These are phyloP conservation scores for Eristalis tenax DNA, from an alignment of 2,888 invertebrate genomes.

Conservation along the genomic window DNA sequence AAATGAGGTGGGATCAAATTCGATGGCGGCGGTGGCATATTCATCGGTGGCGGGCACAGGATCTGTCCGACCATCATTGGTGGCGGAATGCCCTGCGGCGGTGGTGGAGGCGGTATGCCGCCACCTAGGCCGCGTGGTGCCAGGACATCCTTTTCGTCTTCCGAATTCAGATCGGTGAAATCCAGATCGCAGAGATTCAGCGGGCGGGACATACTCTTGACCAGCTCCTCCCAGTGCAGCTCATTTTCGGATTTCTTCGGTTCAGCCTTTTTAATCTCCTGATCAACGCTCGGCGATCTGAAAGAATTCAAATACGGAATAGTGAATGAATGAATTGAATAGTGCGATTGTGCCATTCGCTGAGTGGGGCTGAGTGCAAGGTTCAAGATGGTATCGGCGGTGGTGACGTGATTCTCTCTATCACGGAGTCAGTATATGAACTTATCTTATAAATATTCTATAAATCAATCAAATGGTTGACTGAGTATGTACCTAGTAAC, in stretches of 20 bases:
- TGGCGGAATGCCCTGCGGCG: conserved; percentile 87
- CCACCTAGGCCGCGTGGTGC: conserved; percentile 86
- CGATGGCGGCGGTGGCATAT: conserved; percentile 82
- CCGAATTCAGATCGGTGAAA: conserved; percentile 94
- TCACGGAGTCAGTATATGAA: too few relatives aligned
- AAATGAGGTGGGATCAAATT: conserved; percentile 82
- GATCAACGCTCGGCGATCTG: conserved; percentile 88
- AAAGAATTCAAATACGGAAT: conserved; percentile 50
- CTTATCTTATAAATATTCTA: too few relatives aligned
- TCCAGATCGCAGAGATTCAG: conserved; percentile 96
- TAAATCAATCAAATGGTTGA: too few relatives aligned
- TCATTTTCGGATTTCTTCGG: conserved; percentile 95
- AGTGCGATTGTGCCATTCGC: not conserved
- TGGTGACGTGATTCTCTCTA: not conserved
- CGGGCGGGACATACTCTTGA: conserved; percentile 88
- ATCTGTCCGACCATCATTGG: conserved; percentile 77
- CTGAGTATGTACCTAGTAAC: too few relatives aligned
- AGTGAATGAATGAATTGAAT: not conserved
- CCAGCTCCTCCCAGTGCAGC: conserved; percentile 96
- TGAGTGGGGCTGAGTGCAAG: conserved; percentile 8
- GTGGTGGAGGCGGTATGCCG: conserved; percentile 90
- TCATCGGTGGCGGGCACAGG: conserved; percentile 82
- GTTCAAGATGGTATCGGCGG: conserved; percentile 20
- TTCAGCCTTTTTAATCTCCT: conserved; percentile 86
- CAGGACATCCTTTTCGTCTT: conserved; percentile 92